phyloP scores from a whole-genome alignment of 1,140 invertebrate genomes.

The Bombus huntii region DNA sequence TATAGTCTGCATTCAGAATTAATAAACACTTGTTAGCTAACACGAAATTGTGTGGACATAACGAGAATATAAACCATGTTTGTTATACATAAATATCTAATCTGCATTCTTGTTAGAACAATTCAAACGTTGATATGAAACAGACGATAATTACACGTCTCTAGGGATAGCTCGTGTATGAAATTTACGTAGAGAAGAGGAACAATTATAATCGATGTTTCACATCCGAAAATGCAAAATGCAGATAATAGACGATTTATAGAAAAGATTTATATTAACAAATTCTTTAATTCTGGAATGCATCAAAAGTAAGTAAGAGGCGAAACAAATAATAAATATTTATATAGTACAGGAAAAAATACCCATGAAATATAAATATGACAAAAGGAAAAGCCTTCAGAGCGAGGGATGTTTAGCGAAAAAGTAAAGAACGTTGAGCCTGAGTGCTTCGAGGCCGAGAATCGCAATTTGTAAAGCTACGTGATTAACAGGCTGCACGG shows the following conservation, averaged over 20 bases:
- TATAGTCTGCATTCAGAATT: too few relatives aligned
- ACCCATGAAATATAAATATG: too few relatives aligned
- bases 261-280: neutral
- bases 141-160: neutral
- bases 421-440: neutral
- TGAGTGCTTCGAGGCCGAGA: neutral
- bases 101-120: too few relatives aligned
- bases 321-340: neutral
- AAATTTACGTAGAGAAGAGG: neutral
- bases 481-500: conserved; percentile 24
- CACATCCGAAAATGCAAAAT: neutral
- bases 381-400: neutral
- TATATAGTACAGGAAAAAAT: neutral
- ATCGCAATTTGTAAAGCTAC: conserved; percentile 13
- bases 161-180: neutral
- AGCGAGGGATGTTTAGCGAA: neutral
- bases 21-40: too few relatives aligned
- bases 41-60: too few relatives aligned
- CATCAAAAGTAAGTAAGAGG: neutral
- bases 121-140: too few relatives aligned
- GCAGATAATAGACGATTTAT: neutral
- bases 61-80: too few relatives aligned
- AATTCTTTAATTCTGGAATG: neutral
- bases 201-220: neutral
- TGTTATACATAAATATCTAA: too few relatives aligned